Conservation (phyloP, 2,888 invertebrate species). For the Nephrotoma guestfalica region DNA sequence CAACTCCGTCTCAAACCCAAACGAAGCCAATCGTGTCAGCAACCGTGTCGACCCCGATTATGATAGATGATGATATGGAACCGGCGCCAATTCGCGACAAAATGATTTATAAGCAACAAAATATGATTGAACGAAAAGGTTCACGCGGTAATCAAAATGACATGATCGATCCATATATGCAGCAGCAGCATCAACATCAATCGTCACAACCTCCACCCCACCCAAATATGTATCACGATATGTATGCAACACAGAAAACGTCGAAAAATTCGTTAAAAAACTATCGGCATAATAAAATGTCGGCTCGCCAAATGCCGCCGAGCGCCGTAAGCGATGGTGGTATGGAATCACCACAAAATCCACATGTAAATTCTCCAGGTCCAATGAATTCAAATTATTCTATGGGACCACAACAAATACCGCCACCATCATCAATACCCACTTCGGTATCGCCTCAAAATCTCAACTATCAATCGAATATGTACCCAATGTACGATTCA, state of each 20-base stretch:
- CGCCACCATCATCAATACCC: background rate
- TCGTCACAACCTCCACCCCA: slow-evolving; percentile 10
- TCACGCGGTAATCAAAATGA: slow-evolving; percentile 18
- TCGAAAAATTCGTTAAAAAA: slow-evolving; percentile 9
- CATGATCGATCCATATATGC: slow-evolving; percentile 4
- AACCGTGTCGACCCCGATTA: slow-evolving; percentile 7
- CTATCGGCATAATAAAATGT: slow-evolving; percentile 10
- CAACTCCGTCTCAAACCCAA: slow-evolving; percentile 2
- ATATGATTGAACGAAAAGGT: slow-evolving; percentile 22
- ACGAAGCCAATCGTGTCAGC: slow-evolving; percentile 9
- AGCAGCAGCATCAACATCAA: slow-evolving; percentile 6
- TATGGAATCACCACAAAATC: background rate
- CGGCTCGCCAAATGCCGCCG: background rate
- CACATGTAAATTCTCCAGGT: background rate
- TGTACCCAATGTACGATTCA: background rate
- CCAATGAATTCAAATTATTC: background rate
- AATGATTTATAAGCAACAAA: slow-evolving; percentile 16
- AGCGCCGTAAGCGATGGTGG: background rate
- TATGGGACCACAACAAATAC: background rate
- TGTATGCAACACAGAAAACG: background rate
- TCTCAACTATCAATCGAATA: background rate
- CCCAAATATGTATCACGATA: slow-evolving; percentile 1
- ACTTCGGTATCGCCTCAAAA: background rate
- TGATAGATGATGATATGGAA: slow-evolving; percentile 13
- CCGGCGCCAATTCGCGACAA: slow-evolving; percentile 14